Evolutionary conservation across 2,797 vertebrate species (phyloP).

Genomic region (Sarcoramphus papa): DNA sequence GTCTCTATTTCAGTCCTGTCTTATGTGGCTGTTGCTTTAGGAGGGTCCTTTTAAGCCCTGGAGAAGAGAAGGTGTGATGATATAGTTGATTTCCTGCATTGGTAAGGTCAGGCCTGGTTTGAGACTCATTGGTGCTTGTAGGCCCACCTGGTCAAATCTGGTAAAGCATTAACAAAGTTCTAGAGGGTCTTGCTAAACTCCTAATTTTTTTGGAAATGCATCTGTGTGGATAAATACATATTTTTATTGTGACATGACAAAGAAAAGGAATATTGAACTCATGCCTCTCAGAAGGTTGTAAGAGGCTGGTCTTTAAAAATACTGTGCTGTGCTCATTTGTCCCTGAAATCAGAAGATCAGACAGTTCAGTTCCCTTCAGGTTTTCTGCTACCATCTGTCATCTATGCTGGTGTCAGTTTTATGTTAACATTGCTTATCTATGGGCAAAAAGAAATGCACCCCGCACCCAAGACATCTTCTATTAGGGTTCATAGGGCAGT

Average conservation of each 20-base stretch:
- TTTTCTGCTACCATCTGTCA: background rate
- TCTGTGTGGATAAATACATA: background rate
- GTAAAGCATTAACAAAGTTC: background rate
- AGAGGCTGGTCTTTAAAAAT: background rate
- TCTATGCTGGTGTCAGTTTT: background rate
- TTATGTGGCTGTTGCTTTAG: background rate
- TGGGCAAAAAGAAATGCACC: background rate
- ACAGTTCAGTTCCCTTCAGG: background rate
- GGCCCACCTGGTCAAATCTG: background rate
- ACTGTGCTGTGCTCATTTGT: background rate
- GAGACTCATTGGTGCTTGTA: background rate
- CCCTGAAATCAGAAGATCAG: background rate
- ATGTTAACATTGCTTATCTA: background rate
- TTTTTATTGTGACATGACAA: background rate
- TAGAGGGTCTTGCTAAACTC: background rate
- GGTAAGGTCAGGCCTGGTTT: background rate
- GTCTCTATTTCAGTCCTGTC: background rate
- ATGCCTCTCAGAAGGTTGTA: background rate
- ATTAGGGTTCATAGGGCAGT: background rate
- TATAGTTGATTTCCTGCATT: background rate
- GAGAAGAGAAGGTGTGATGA: background rate
- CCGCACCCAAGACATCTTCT: background rate
- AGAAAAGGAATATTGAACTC: background rate
- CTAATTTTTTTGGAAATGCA: rapidly evolving
- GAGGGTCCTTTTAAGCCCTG: background rate